Evolutionary conservation across 2,888 invertebrate species (phyloP), one percentile per base, ranked within the genome.

Genomic region (Trichogramma evanescens): DNA sequence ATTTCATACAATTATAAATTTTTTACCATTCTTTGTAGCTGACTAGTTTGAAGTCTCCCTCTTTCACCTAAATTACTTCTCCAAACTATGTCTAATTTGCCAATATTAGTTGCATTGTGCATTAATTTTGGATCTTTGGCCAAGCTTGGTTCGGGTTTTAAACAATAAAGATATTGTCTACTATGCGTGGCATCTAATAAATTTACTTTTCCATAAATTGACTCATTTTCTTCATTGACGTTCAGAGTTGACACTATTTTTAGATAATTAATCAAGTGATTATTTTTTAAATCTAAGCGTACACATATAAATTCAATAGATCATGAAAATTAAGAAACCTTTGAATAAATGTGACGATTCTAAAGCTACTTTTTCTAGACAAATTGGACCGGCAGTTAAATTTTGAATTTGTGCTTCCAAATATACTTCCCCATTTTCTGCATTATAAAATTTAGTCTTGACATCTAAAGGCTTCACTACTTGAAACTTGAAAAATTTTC

Each of bases 41-140:
- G 94, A 79, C 95, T 95, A 10, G 97, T 98, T 81, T 98, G 97
- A 63, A 98, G 80, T 65, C 96, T 84, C n/a, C 97, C 98, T 69
- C 91, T 87, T 80, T 98, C 98, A 26, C 98, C 98, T 71, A 98
- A 85, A 79, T 94, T 93, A 42, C 96, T 95, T 69, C 96, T 85
- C 99, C 99, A 99, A 7, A 95, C 91, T 74, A 99, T 98, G 79
- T 99, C 98, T 58, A 99, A 81, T 80, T 97, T 98, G 3, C 98
- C 98, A 70, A 98, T 91, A 74, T 90, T 91, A 56, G 91, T 93
- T 8, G 91, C 89, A 63, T 89, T 87, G 67, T 89, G 88, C 65
- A 95, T 81, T 60, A 89, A 81, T 72, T 90, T 89, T 10, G 88
- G 84, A 79, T 93, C 91, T 58, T 86, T 85, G 8, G 87, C 82